These are phyloP conservation scores for Upupa epops DNA, from an alignment of 2,113 vertebrate species.

Conservation along the genomic window DNA sequence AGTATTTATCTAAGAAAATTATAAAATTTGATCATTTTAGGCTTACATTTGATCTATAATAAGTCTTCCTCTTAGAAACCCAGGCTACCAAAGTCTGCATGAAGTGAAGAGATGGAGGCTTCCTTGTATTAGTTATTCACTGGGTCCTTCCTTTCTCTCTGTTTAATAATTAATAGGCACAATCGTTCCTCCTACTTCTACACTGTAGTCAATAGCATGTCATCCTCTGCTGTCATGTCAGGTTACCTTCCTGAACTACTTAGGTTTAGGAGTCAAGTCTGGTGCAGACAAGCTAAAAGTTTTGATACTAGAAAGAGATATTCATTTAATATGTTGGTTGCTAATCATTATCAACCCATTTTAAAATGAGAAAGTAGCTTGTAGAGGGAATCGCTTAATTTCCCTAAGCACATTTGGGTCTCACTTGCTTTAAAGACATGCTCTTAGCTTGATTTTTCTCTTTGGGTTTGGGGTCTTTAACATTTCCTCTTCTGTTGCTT, in stretches of 20 bases:
- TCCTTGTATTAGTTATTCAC: conserved; percentile 34
- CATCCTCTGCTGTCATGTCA: conserved; percentile 53
- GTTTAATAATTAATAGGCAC: conserved; percentile 52
- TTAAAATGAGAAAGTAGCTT: conserved; percentile 59
- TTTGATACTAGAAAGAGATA: conserved; percentile 56
- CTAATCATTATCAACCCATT: conserved; percentile 56
- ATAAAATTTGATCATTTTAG: not conserved
- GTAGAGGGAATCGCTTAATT: conserved; percentile 58
- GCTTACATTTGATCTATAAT: not conserved
- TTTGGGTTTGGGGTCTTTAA: conserved; percentile 72
- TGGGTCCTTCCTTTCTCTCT: conserved; percentile 52
- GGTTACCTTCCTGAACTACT: conserved; percentile 59
- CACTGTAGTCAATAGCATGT: conserved; percentile 56
- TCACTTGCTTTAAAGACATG: conserved; percentile 49
- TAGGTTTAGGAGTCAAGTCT: conserved; percentile 55
- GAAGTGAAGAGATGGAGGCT: conserved; percentile 6
- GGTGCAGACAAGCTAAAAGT: conserved; percentile 47
- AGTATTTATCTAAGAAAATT: not conserved
- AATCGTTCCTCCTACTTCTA: conserved; percentile 51
- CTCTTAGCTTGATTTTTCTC: conserved; percentile 68
- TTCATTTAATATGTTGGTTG: conserved; percentile 59
- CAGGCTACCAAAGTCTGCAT: conserved; percentile 8
- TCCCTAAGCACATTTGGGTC: conserved; percentile 65
- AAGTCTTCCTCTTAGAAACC: not conserved
- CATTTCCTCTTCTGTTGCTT: conserved; percentile 71